Evolutionary conservation across 2,797 vertebrate genomes (phyloP).

Genomic region (Hephaestus fuliginosus): DNA sequence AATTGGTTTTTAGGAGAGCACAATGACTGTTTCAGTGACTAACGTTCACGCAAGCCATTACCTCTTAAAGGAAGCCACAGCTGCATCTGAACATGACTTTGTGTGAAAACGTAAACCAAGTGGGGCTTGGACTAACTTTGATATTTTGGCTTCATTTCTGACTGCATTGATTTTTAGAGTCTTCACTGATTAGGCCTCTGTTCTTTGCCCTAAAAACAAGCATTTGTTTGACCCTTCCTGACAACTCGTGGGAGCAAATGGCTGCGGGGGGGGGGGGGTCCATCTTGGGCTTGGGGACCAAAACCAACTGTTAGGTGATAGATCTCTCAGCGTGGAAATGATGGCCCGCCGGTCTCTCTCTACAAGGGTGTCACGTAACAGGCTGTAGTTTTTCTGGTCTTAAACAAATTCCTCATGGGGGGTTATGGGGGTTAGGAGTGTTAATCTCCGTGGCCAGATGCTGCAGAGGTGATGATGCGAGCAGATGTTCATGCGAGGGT

Average conservation of each 20-base stretch:
- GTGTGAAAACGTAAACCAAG: constrained; percentile 35
- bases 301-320: constrained; percentile 78
- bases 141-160: neutral
- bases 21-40: constrained; percentile 68
- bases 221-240: constrained; percentile 63
- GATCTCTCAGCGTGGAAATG: constrained; percentile 73
- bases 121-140: too few relatives aligned
- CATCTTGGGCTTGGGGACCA: constrained; percentile 59
- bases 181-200: neutral
- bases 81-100: constrained; percentile 58
- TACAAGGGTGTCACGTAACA: constrained; percentile 72
- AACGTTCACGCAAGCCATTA: constrained; percentile 62
- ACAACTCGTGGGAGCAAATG: constrained; percentile 74
- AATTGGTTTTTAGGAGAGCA: constrained; percentile 75
- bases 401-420: constrained; percentile 73
- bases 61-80: constrained; percentile 66
- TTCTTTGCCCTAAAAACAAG: neutral
- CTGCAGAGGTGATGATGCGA: constrained; percentile 77
- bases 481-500: constrained; percentile 78
- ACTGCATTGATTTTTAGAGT: constrained; percentile 2
- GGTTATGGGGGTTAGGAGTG: constrained; percentile 65
- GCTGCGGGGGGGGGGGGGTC: constrained; percentile 59
- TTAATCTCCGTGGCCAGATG: constrained; percentile 80
- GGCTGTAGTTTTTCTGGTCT: constrained; percentile 53
- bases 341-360: constrained; percentile 62